phyloP scores from a whole-genome alignment of 2,888 invertebrate species.

The Amphipoea lucens region DNA sequence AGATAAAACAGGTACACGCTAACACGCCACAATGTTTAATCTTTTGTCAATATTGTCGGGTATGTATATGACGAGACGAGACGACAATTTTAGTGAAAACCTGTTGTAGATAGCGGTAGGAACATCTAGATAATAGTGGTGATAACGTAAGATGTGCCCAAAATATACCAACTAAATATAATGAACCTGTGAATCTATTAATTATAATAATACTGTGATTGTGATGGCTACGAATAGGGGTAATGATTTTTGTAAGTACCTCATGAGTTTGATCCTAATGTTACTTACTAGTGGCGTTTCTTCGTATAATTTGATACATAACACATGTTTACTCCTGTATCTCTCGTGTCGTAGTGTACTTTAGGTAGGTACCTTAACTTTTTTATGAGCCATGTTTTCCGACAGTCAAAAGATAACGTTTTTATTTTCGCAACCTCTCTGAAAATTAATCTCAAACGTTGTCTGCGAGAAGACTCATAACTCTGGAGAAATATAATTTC shows the following conservation, averaged over 20 bases:
- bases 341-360: not conserved
- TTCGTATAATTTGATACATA: conserved; percentile 3
- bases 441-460: conserved; percentile 48
- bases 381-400: conserved; percentile 42
- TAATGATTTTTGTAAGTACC: conserved; percentile 87
- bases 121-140: conserved; percentile 57
- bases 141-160: conserved; percentile 57
- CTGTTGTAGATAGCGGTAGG: conserved; percentile 67
- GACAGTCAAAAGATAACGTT: conserved; percentile 31
- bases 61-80: conserved; percentile 75
- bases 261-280: not conserved
- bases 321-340: conserved; percentile 13
- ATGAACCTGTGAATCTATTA: conserved; percentile 34
- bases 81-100: conserved; percentile 76
- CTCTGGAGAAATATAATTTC: conserved; percentile 52
- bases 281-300: conserved; percentile 1
- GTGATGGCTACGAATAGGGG: conserved; percentile 73
- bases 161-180: conserved; percentile 39
- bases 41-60: conserved; percentile 85
- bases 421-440: conserved; percentile 48
- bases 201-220: conserved; percentile 53
- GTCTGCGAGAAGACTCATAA: conserved; percentile 52
- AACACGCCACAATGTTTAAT: conserved; percentile 76
- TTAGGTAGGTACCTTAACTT: conserved; percentile 15
- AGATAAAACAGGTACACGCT: conserved; percentile 79